Percentiles rank a stretch among this genome's conserved stretches.
phyloP scores from a whole-genome alignment of 2,888 invertebrate species.

The Candidula unifasciata region DNA sequence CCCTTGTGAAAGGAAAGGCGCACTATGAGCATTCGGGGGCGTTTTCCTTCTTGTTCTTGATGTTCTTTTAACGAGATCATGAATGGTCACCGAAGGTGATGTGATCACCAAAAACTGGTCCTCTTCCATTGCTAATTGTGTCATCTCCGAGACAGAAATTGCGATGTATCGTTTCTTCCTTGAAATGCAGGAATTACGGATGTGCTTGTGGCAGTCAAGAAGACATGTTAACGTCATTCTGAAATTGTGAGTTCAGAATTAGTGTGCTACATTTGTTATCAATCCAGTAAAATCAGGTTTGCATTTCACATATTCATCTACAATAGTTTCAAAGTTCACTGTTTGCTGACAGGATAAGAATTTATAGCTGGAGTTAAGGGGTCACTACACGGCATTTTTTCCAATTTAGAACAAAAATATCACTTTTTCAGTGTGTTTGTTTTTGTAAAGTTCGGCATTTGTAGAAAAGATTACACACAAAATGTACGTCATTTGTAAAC shows the following conservation, averaged over 20 bases:
- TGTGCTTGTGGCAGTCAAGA: neutral
- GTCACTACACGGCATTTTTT: too few relatives aligned
- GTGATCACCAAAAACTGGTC: neutral
- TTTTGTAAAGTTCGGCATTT: too few relatives aligned
- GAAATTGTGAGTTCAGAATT: neutral
- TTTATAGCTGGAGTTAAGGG: too few relatives aligned
- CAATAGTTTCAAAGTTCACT: neutral
- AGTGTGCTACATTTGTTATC: neutral
- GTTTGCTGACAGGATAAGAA: neutral
- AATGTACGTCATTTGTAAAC: too few relatives aligned
- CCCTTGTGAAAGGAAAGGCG: neutral
- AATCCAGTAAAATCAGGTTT: neutral
- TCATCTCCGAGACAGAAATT: slow-evolving; percentile 23
- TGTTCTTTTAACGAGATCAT: neutral
- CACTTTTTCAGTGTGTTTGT: too few relatives aligned
- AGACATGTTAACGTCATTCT: slow-evolving; percentile 27
- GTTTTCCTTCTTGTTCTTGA: neutral
- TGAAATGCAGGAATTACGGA: neutral
- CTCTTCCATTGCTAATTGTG: slow-evolving; percentile 38
- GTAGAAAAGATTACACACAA: too few relatives aligned
- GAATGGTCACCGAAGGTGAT: neutral
- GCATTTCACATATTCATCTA: neutral
- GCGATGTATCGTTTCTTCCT: neutral
- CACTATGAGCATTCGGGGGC: neutral
- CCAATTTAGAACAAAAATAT: too few relatives aligned